Conservation (phyloP, 2,113 vertebrate genomes). For the Neotoma lepida region DNA sequence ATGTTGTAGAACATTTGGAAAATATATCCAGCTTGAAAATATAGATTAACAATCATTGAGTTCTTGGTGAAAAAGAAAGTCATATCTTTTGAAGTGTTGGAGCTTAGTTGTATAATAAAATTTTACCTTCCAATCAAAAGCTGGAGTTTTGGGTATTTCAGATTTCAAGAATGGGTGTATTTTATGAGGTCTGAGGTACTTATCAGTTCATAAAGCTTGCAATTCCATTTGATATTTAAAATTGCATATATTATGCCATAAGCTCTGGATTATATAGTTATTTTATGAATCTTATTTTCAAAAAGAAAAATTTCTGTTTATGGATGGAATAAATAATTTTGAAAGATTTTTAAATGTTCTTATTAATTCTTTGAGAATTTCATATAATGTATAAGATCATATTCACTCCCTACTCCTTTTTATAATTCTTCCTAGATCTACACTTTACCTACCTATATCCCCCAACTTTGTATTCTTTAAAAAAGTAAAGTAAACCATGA, state of each 20-base stretch:
- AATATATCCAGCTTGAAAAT: constrained; percentile 46
- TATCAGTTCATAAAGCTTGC: constrained; percentile 5
- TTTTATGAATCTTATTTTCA: constrained; percentile 26
- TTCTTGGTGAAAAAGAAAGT: constrained; percentile 5
- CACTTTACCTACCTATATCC: not conserved
- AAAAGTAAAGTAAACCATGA: not conserved
- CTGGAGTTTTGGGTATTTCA: not conserved
- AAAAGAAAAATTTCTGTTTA: not conserved
- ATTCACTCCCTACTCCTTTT: not conserved
- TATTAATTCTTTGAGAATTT: not conserved
- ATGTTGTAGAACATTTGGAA: not conserved
- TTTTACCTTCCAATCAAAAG: constrained; percentile 38
- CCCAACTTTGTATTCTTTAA: not conserved
- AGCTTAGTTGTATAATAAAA: constrained; percentile 41
- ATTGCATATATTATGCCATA: not conserved
- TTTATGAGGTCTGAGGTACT: not conserved
- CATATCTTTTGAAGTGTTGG: constrained; percentile 24
- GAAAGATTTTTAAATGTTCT: not conserved
- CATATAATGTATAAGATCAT: not conserved
- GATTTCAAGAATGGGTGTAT: not conserved
- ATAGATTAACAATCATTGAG: not conserved
- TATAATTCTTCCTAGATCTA: not conserved
- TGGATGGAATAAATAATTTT: not conserved
- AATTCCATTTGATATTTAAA: constrained; percentile 29
- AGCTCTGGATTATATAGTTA: not conserved